phyloP scores from a whole-genome alignment of 2,113 vertebrate genomes.

The Corvus hawaiiensis region DNA sequence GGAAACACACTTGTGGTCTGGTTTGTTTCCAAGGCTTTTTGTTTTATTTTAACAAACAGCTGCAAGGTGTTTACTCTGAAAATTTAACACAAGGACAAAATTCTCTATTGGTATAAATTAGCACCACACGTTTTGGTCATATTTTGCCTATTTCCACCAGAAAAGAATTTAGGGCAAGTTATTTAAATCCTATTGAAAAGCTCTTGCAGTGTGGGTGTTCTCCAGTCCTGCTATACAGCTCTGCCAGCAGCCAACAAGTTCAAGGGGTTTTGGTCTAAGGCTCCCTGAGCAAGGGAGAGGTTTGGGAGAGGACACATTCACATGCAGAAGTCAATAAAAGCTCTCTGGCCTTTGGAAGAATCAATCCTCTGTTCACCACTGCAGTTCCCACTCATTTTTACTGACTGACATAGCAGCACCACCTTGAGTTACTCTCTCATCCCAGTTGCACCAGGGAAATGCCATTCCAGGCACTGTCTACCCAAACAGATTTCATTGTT shows the following conservation, averaged over 20 bases:
- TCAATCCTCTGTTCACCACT: not conserved
- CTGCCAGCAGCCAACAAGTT: not conserved
- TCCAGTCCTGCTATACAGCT: not conserved
- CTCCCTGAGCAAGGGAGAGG: not conserved
- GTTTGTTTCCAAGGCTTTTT: slow-evolving; percentile 56
- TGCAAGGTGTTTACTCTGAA: slow-evolving; percentile 42
- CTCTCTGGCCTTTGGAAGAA: not conserved
- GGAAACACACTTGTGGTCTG: slow-evolving; percentile 44
- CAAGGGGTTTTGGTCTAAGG: not conserved
- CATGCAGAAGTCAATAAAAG: not conserved
- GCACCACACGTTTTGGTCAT: not conserved
- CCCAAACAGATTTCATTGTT: not conserved
- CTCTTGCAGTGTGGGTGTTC: not conserved
- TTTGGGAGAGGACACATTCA: not conserved
- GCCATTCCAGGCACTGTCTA: not conserved
- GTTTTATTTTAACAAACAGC: slow-evolving; percentile 51
- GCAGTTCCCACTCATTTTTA: not conserved
- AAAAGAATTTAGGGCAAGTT: slow-evolving; percentile 4
- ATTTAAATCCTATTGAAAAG: not conserved
- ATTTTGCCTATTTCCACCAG: slow-evolving; percentile 3
- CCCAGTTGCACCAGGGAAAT: not conserved
- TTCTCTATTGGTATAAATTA: slow-evolving; percentile 8
- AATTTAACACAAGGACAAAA: slow-evolving; percentile 9
- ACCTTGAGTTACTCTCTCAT: not conserved
- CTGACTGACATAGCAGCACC: not conserved